Evolutionary conservation across 2,113 vertebrate genomes (phyloP).

Genomic region (Leucosticte australis): DNA sequence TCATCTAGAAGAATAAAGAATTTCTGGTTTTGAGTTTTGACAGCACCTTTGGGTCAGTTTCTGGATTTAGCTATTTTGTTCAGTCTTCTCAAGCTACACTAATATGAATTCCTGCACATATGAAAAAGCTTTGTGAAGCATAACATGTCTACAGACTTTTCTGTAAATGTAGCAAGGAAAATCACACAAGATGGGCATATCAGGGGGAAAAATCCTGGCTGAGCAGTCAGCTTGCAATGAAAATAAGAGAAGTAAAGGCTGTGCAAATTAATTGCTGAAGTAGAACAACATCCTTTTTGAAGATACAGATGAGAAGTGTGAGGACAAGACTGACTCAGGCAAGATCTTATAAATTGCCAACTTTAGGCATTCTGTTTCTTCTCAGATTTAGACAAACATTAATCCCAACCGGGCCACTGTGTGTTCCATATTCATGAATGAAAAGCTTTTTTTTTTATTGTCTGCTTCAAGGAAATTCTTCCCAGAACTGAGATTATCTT

Average conservation of each 20-base stretch:
- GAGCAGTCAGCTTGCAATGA: background rate
- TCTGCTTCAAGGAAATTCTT: background rate
- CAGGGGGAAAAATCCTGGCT: background rate
- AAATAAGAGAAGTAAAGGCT: background rate
- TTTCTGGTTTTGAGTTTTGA: background rate
- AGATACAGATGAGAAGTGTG: background rate
- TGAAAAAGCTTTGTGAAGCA: constrained; percentile 9
- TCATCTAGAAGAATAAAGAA: background rate
- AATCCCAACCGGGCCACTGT: background rate
- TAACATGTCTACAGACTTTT: background rate
- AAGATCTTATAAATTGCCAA: background rate
- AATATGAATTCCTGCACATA: background rate
- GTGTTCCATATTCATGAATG: background rate
- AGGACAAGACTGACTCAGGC: background rate
- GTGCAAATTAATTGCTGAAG: background rate
- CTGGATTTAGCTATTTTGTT: background rate
- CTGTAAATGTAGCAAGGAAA: background rate
- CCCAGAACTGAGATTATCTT: background rate
- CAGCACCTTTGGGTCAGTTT: background rate
- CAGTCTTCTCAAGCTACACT: background rate
- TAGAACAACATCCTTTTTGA: background rate
- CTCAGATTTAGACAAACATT: background rate
- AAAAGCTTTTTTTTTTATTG: background rate
- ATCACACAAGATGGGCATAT: background rate
- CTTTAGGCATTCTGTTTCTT: background rate